Evolutionary conservation across 2,797 vertebrate genomes (phyloP).

Genomic region (Gymnopithys bicolor): DNA sequence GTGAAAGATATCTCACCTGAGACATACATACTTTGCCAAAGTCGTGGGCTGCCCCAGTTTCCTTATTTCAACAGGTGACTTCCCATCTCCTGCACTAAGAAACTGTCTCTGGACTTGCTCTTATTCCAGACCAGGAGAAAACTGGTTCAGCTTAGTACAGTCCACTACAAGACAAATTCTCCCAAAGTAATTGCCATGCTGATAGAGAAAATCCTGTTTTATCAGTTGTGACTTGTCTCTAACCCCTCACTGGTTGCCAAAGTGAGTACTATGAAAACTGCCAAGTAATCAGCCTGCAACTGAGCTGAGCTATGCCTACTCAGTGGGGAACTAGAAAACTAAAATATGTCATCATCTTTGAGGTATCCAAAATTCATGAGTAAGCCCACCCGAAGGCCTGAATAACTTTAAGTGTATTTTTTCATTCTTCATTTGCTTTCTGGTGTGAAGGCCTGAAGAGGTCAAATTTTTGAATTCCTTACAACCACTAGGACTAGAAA

Average conservation of each 20-base stretch:
- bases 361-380: conserved; percentile 22
- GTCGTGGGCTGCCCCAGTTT: neutral
- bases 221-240: neutral
- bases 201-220: neutral
- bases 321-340: neutral
- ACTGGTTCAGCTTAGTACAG: neutral
- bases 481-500: neutral
- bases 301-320: neutral
- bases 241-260: neutral
- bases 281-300: conserved; percentile 13
- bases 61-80: neutral
- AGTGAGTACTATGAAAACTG: neutral
- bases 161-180: neutral
- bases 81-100: neutral
- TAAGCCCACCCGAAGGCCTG: neutral
- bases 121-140: neutral
- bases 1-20: neutral
- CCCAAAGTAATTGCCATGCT: neutral
- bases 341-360: neutral
- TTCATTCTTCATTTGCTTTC: neutral
- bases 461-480: neutral
- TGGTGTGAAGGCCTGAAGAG: neutral
- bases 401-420: neutral
- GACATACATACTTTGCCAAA: neutral
- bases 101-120: neutral